A percentile compares a stretch with the other conserved stretches of the same genome.
These are phyloP conservation scores for Caretta caretta DNA, from an alignment of 2,113 vertebrate genomes.

Conservation along the genomic window DNA sequence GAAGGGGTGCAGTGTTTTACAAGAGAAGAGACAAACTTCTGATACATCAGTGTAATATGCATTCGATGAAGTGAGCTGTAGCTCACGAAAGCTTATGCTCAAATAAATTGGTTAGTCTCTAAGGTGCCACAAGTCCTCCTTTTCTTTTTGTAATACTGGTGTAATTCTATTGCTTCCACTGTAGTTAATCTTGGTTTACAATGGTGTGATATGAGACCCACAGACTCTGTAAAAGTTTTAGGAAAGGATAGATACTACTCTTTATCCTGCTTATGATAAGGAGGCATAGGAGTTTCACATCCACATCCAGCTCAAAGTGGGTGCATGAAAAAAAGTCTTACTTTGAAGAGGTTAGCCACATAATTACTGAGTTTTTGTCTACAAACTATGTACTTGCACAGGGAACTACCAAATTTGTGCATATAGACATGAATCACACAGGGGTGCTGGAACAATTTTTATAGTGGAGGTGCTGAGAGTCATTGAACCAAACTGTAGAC, in stretches of 20 bases:
- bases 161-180: not conserved
- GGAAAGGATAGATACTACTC: not conserved
- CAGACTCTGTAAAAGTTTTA: not conserved
- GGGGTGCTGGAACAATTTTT: too few relatives aligned
- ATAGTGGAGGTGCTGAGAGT: too few relatives aligned
- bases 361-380: not conserved
- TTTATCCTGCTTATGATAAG: not conserved
- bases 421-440: not conserved
- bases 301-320: not conserved
- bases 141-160: not conserved
- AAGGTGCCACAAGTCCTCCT: too few relatives aligned
- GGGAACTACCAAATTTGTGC: not conserved
- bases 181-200: not conserved
- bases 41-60: not conserved
- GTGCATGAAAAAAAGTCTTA: not conserved
- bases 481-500: too few relatives aligned
- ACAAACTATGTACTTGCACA: not conserved
- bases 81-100: too few relatives aligned
- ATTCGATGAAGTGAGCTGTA: too few relatives aligned
- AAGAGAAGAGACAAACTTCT: not conserved
- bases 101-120: too few relatives aligned
- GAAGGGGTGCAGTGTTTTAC: not conserved
- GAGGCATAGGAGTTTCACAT: not conserved
- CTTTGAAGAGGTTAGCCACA: not conserved
- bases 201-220: rapidly evolving